Evolutionary conservation across 2,113 vertebrate genomes (phyloP).

Genomic region (Sula dactylatra): DNA sequence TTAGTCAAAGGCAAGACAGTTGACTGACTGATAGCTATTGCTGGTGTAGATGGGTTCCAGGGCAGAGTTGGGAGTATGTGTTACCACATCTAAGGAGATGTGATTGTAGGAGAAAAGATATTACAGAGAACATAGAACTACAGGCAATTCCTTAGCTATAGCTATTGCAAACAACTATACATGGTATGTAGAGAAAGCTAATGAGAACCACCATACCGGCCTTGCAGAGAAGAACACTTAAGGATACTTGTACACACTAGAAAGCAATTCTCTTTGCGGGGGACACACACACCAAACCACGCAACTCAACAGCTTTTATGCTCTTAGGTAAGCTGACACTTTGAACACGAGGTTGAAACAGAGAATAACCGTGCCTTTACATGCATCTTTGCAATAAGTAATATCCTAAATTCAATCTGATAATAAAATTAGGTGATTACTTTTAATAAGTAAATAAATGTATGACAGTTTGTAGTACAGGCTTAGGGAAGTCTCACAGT

Average conservation of each 20-base stretch:
- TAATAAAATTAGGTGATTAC: rapidly evolving
- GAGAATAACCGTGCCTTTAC: background rate
- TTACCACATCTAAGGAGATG: background rate
- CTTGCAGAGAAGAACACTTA: background rate
- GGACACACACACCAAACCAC: too few relatives aligned
- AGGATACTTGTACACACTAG: background rate
- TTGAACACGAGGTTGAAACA: background rate
- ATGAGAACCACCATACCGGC: background rate
- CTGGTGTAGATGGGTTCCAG: background rate
- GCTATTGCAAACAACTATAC: background rate
- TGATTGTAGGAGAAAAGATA: background rate
- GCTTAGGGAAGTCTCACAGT: background rate
- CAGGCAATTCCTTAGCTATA: background rate
- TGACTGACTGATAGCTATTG: background rate
- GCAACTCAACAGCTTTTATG: background rate
- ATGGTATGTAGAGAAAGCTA: background rate
- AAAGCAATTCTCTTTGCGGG: background rate
- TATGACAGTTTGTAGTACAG: background rate
- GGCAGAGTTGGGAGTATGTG: background rate
- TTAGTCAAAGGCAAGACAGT: background rate
- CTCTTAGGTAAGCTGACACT: background rate
- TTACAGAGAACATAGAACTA: background rate
- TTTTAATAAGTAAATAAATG: background rate
- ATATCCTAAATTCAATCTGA: background rate
- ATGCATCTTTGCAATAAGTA: background rate